Base-by-base conservation (phyloP, 2,113 vertebrate species). In the Psittacula cyanocephala region DNA sequence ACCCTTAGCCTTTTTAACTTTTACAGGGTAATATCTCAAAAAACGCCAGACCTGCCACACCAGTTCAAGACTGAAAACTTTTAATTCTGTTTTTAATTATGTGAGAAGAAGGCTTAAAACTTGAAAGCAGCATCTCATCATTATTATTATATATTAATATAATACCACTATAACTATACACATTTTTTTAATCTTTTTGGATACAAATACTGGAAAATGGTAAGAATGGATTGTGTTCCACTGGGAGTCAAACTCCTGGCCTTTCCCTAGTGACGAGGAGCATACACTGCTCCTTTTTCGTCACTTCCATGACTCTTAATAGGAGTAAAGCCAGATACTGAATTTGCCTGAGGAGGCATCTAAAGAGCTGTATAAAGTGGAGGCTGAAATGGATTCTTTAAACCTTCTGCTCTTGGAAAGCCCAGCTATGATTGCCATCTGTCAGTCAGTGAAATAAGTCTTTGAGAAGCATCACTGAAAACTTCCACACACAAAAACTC, bases 41-140 rank as follows among this genome's bases (percentile, higher is more conserved):
- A 57, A 1, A 2, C 1, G 0, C 25, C 35, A 47, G 8, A 83
- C 11, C 2, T 8, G 35, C 23, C 25, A 65, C 17, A 74, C 1
- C 27, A 77, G 7, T n/a, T 83, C 28, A 65, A n/a, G 7, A 57
- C 10, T 13, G 11, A 53, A 41, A 75, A 57, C 47, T 17, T 53
- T n/a, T 28, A 65, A 55, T 64, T 69, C 13, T 24, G 6, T 31
- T 63, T 82, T 41, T 29, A 69, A 31, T 41, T 52, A 84, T 6
- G 10, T 7, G 50, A 57, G 31, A 63, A 63, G 17, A 33, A 29
- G 25, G 20, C 33, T 71, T 71, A 35, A 37, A 71, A 52, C 29
- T 43, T 10, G 2, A 67, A 71, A 87, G 46, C 29, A 71, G 35
- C 23, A 49, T 2, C 2, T 28, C 10, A 70, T 31, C 19, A 27